These are phyloP conservation scores for Tamias sibiricus DNA, from an alignment of 2,113 vertebrate genomes.

Conservation along the genomic window DNA sequence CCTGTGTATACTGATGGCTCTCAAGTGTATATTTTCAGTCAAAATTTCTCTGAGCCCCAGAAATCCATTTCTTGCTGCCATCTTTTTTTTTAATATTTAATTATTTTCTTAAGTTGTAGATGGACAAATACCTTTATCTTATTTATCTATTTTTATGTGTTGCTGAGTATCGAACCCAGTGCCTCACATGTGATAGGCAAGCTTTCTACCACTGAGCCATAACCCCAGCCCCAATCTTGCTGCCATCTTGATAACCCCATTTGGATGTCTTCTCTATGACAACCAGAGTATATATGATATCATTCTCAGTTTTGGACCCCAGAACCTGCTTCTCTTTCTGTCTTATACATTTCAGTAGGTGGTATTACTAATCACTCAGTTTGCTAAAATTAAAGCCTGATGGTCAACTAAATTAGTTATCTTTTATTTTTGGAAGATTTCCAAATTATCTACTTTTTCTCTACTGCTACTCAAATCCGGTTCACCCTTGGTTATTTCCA, in stretches of 20 bases:
- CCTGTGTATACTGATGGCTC: neutral
- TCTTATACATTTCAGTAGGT: constrained; percentile 1
- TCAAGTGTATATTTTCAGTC: constrained; percentile 2
- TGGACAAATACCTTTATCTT: no score
- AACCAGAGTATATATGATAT: neutral
- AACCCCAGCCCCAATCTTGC: neutral
- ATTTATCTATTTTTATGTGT: no score
- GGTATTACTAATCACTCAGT: neutral
- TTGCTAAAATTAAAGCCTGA: neutral
- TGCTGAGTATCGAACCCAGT: no score
- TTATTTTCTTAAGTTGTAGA: no score
- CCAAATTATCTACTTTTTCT: neutral
- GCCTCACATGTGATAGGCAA: no score
- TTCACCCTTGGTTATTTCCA: neutral
- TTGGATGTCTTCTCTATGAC: neutral
- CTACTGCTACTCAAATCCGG: neutral
- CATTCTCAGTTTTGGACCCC: neutral
- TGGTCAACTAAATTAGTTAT: neutral
- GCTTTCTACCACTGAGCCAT: no score
- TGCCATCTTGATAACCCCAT: neutral
- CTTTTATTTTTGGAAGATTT: constrained; percentile 37
- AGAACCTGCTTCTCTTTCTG: neutral
- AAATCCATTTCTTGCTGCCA: neutral
- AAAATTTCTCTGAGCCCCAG: neutral
- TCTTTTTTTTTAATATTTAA: neutral